Conservation (phyloP, 2,113 vertebrate genomes). For the Protomyctophum bolini region DNA sequence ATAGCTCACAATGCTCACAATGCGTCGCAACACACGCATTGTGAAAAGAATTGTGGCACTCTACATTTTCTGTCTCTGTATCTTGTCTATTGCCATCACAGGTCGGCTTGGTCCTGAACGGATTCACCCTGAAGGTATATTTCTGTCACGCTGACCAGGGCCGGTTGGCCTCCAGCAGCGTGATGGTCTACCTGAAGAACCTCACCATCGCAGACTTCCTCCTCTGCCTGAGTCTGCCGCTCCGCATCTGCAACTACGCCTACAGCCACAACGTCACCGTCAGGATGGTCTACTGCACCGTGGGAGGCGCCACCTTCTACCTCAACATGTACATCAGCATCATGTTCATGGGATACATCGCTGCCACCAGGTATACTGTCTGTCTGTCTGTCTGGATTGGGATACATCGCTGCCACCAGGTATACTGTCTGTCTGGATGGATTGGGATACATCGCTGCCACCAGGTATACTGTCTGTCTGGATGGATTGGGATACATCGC, state of each 20-base stretch:
- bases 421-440: too few relatives aligned
- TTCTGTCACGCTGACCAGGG: slow-evolving; percentile 50
- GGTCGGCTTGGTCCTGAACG: slow-evolving; percentile 70
- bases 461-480: too few relatives aligned
- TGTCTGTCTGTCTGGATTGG: too few relatives aligned
- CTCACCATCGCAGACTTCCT: slow-evolving; percentile 74
- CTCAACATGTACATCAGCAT: slow-evolving; percentile 82
- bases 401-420: too few relatives aligned
- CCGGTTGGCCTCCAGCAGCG: slow-evolving; percentile 40
- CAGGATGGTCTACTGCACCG: slow-evolving; percentile 65
- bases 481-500: too few relatives aligned
- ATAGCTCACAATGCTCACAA: too few relatives aligned
- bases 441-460: too few relatives aligned
- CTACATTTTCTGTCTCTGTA: too few relatives aligned
- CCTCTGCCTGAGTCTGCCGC: slow-evolving; percentile 69
- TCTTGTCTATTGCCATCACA: not conserved
- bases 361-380: slow-evolving; percentile 75
- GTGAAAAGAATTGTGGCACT: too few relatives aligned
- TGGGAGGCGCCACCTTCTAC: slow-evolving; percentile 67
- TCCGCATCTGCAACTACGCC: slow-evolving; percentile 60
- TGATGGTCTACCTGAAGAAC: slow-evolving; percentile 77
- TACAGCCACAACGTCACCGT: not conserved
- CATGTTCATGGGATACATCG: slow-evolving; percentile 79
- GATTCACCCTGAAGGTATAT: slow-evolving; percentile 71
- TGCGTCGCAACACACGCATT: too few relatives aligned